phyloP scores from a whole-genome alignment of 2,113 vertebrate genomes.

The Tiliqua scincoides region DNA sequence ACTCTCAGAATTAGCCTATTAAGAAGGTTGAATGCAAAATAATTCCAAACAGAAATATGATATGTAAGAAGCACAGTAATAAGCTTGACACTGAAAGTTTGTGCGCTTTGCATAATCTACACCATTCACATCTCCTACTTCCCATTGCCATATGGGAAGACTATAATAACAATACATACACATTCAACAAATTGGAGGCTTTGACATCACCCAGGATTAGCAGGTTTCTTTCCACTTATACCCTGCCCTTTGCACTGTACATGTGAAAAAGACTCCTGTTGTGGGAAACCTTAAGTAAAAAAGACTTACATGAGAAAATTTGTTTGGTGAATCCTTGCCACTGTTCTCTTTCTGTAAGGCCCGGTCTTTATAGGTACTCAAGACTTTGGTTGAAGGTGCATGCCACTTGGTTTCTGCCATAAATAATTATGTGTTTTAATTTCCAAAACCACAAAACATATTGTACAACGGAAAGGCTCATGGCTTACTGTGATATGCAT shows the following conservation, averaged over 20 bases:
- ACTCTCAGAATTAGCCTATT: background rate
- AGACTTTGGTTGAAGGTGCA: slow-evolving; percentile 88
- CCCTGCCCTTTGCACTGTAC: background rate
- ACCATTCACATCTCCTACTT: background rate
- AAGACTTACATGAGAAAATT: slow-evolving; percentile 89
- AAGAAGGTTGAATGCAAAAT: background rate
- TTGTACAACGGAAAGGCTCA: slow-evolving; percentile 18
- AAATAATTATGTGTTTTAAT: slow-evolving; percentile 57
- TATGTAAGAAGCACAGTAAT: background rate
- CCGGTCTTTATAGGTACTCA: slow-evolving; percentile 90
- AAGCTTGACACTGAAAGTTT: background rate
- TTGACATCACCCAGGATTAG: background rate
- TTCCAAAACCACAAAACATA: slow-evolving; percentile 25
- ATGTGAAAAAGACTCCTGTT: background rate
- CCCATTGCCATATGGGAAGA: background rate
- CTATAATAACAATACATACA: background rate
- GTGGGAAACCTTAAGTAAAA: slow-evolving; percentile 12
- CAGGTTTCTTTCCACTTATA: background rate
- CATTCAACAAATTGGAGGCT: background rate
- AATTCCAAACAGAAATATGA: background rate
- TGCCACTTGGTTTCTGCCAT: slow-evolving; percentile 93
- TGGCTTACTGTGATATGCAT: slow-evolving; percentile 9
- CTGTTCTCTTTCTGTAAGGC: slow-evolving; percentile 83
- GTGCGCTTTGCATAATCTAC: background rate
- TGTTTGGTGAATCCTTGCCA: slow-evolving; percentile 91